Base-by-base conservation (phyloP, 2,113 vertebrate genomes). In the Diadophis punctatus region DNA sequence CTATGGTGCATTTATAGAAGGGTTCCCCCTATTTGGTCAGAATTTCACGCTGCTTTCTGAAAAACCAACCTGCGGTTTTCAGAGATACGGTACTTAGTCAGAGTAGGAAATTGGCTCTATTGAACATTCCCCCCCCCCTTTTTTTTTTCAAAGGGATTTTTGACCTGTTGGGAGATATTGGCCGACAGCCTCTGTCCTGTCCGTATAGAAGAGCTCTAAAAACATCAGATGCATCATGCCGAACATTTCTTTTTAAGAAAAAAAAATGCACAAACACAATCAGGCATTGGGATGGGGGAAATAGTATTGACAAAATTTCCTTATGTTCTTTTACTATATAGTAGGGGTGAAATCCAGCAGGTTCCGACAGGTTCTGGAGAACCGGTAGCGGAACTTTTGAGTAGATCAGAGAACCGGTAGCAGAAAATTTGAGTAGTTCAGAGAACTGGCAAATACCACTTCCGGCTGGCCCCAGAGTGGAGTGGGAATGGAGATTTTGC, bases 31-130 rank as follows among this genome's bases (percentile, higher is more conserved):
- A 74, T 90, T 16, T 0, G 46, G 86, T 92, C 74, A 30, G 4
- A 25, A 3, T 51, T 27, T 87, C 8, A 8, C 23, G 27, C n/a
- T 94, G 68, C 53, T 86, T 91, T 51, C 68, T 92, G 91, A 58
- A 23, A 92, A 95, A 46, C 55, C 86, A 39, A 18, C 86, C 89
- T 92, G 86, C 55, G 92, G 58, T 6, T 51, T 88, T 53, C 9
- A 53, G 49, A 92, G 48, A 16, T 22, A 1, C 8, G 34, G n/a
- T 30, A 52, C 22, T 87, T 91, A 63, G 49, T 25, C 86, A 87
- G 25, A 92, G 16, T 1, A 93, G 60, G 49, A 94, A 12, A 46
- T 9, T n/a, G 94, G 89, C 12, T 22, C 16, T 34, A 90, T 43
- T 93, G 3, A 25, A 86, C 87, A 90, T 55, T 90, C 12, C 8